Conservation (phyloP, 2,888 invertebrate genomes). For the Pristionchus arcanus region DNA sequence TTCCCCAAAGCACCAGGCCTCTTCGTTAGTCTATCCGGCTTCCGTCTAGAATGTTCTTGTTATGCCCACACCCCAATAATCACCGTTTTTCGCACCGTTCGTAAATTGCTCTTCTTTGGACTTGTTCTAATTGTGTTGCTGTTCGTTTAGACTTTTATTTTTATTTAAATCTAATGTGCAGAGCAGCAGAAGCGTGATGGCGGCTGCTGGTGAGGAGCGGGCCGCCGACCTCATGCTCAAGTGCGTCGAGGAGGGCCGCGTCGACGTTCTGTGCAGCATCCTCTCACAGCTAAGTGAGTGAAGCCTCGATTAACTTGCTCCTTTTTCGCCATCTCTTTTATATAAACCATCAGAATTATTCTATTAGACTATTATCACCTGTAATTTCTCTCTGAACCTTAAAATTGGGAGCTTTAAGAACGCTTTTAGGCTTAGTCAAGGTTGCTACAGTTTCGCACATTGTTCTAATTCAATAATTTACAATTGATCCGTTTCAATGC, state of each 20-base stretch:
- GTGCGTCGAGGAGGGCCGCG: slow-evolving; percentile 70
- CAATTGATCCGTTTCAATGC: no score
- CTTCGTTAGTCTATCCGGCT: background rate
- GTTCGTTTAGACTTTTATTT: background rate
- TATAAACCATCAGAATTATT: background rate
- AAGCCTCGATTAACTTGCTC: background rate
- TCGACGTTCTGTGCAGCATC: slow-evolving; percentile 74
- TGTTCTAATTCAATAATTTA: no score
- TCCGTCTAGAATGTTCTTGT: background rate
- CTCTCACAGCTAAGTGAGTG: slow-evolving; percentile 70
- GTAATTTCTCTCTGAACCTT: no score
- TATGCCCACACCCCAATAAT: background rate
- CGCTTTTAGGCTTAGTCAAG: no score
- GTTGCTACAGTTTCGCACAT: no score
- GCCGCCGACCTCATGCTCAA: slow-evolving; percentile 62
- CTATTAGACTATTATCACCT: background rate
- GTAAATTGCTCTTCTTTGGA: background rate
- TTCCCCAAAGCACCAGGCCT: background rate
- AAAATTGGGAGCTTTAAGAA: no score
- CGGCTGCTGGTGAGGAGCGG: slow-evolving; percentile 52
- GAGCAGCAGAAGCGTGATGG: background rate
- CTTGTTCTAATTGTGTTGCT: background rate
- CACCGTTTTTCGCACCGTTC: background rate
- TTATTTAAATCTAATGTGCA: background rate
- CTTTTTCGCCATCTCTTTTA: background rate